Evolutionary conservation across 1,140 invertebrate species (phyloP), one percentile per base, ranked within the genome.

Genomic region (Plutomurus gul): DNA sequence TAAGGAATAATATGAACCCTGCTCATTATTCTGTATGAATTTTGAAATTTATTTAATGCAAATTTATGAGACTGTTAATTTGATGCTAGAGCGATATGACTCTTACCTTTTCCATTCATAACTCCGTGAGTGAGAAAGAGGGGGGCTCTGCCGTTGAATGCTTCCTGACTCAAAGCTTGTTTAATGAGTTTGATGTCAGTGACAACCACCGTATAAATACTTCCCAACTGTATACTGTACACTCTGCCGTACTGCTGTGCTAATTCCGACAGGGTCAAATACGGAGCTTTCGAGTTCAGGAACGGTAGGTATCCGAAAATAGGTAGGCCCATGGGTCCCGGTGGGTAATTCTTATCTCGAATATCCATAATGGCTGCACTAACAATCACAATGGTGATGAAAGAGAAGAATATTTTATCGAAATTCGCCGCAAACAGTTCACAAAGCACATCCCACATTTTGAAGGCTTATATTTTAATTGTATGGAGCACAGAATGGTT

Each of bases 101-200:
- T 71, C 37, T 56, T 87, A 95, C 94, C 94, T 85, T 93, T 91
- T 82, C 95, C 94, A 77, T 93, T 87, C 92, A 95, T 94, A 11
- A 96, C 92, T 40, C 93, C 94, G 85, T 95, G 92, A 0, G 94
- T 95, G 20, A 95, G 85, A 85, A 91, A 93, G 0, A 96, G 88
- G 0, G 93, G 93, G 0, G 94, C 93, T 72, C 94, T 87, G 13
- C 91, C 92, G 2, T 90, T 87, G 81, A 93, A 91, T 1, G 85
- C 88, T 25, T 94, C 92, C 84, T 91, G 91, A 0, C 89, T 87
- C 39, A 96, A 91, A 3, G 91, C 89, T 78, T 92, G 90, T 36
- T 90, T 89, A 3, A 96, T 88, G 20, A 93, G 77, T 49, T 89
- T 88, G 5, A 90, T 89, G 86, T 95, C 93, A 0, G 92, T 90